A percentile compares a stretch with the other conserved stretches of the same genome.
Evolutionary conservation across 2,888 invertebrate species (phyloP).

Genomic region (Papilio elwesi): DNA sequence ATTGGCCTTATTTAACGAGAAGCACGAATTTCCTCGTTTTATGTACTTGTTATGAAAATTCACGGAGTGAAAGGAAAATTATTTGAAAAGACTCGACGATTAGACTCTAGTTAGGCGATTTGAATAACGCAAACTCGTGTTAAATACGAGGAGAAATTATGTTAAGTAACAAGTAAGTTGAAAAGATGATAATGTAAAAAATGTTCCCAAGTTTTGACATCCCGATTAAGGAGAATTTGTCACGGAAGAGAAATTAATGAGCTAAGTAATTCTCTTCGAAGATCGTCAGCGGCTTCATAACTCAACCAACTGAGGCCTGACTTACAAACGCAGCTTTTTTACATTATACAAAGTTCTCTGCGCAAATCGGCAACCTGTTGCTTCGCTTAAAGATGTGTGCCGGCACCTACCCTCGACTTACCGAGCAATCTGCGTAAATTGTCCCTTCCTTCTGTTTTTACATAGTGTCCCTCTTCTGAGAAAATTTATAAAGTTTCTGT

Average conservation of each 20-base stretch:
- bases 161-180: slow-evolving; percentile 8
- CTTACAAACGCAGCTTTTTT: slow-evolving; percentile 71
- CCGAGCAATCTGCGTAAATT: slow-evolving; percentile 64
- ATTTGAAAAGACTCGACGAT: slow-evolving; percentile 38
- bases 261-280: slow-evolving; percentile 59
- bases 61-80: slow-evolving; percentile 43
- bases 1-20: slow-evolving; percentile 55
- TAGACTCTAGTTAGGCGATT: slow-evolving; percentile 32
- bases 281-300: slow-evolving; percentile 64
- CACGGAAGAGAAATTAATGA: slow-evolving; percentile 57
- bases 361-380: slow-evolving; percentile 80
- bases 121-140: slow-evolving; percentile 18
- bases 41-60: slow-evolving; percentile 56
- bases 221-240: slow-evolving; percentile 44
- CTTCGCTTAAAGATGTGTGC: slow-evolving; percentile 58
- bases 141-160: slow-evolving; percentile 16
- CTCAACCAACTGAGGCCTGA: slow-evolving; percentile 65
- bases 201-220: slow-evolving; percentile 24
- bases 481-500: slow-evolving; percentile 36
- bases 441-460: slow-evolving; percentile 60
- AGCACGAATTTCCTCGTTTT: slow-evolving; percentile 53
- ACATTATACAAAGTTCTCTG: slow-evolving; percentile 68
- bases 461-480: slow-evolving; percentile 31
- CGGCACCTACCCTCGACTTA: slow-evolving; percentile 54
- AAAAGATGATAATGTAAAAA: slow-evolving; percentile 23